These are phyloP conservation scores for Staurois parvus DNA, from an alignment of 2,797 vertebrate species.

Conservation along the genomic window DNA sequence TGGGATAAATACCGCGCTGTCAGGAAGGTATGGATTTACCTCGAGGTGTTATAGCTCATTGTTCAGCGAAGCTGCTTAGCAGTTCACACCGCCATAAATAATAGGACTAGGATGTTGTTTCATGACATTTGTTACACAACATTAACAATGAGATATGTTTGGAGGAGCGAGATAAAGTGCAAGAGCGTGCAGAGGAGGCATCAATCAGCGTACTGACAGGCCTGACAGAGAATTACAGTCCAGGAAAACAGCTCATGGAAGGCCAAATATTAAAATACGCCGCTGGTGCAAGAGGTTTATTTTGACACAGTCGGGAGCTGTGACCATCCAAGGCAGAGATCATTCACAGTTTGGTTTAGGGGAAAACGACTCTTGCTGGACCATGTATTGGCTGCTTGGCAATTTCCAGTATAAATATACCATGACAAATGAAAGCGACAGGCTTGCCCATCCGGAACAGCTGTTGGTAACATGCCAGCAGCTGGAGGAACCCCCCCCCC, in stretches of 20 bases:
- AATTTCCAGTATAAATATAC: not conserved
- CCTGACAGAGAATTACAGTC: conserved; percentile 23
- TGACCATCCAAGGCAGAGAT: not conserved
- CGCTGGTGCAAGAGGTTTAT: not conserved
- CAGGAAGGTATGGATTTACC: not conserved
- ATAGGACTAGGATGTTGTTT: conserved; percentile 32
- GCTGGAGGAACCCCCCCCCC: no score
- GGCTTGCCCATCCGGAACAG: not conserved
- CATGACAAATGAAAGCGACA: not conserved
- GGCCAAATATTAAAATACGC: conserved; percentile 20
- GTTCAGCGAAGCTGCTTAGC: not conserved
- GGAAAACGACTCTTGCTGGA: not conserved
- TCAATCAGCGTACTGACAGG: conserved; percentile 28
- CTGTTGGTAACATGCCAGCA: not conserved
- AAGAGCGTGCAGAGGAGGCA: conserved; percentile 19
- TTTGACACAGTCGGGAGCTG: not conserved
- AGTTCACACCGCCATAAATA: conserved; percentile 58
- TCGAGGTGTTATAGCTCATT: conserved; percentile 21
- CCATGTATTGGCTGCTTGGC: not conserved
- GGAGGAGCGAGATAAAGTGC: conserved; percentile 45
- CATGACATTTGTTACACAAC: conserved; percentile 53
- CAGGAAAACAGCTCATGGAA: not conserved
- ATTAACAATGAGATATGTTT: conserved; percentile 56
- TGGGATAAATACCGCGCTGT: not conserved
- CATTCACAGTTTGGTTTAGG: not conserved